Evolutionary conservation across 2,888 invertebrate species (phyloP).

Genomic region (Eilema depressum): DNA sequence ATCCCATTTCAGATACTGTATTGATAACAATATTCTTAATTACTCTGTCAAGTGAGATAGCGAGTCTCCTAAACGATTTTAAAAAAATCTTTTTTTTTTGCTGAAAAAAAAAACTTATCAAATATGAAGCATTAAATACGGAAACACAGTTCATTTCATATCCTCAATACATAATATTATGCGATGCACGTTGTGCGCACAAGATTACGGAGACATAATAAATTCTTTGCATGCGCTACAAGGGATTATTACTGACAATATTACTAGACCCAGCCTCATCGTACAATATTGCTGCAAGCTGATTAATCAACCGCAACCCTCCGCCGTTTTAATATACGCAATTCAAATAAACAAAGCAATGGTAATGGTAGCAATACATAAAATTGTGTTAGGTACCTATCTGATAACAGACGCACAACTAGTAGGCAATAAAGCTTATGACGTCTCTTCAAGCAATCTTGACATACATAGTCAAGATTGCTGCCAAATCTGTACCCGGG

Average conservation of each 20-base stretch:
- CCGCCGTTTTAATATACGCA: background rate
- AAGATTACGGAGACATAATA: background rate
- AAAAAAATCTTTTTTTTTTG: too few species aligned
- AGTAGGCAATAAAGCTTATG: background rate
- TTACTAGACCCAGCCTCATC: background rate
- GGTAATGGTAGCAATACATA: background rate
- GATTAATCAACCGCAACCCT: background rate
- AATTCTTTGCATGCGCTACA: background rate
- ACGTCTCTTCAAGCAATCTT: background rate
- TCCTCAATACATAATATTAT: background rate
- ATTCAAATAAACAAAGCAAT: background rate
- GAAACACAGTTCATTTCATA: background rate
- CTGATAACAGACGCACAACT: background rate
- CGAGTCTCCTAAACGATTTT: too few species aligned
- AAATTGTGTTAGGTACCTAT: background rate
- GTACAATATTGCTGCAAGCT: background rate
- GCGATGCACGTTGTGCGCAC: background rate
- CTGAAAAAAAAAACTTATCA: too few species aligned
- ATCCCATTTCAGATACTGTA: too few species aligned
- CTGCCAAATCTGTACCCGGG: background rate
- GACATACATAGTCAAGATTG: too few species aligned
- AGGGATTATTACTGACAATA: slow-evolving; percentile 5
- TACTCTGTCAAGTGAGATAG: too few species aligned
- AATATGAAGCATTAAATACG: background rate
- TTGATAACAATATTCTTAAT: too few species aligned